These are phyloP conservation scores for Melipona bicolor DNA, from an alignment of 2,888 invertebrate species.

Conservation along the genomic window DNA sequence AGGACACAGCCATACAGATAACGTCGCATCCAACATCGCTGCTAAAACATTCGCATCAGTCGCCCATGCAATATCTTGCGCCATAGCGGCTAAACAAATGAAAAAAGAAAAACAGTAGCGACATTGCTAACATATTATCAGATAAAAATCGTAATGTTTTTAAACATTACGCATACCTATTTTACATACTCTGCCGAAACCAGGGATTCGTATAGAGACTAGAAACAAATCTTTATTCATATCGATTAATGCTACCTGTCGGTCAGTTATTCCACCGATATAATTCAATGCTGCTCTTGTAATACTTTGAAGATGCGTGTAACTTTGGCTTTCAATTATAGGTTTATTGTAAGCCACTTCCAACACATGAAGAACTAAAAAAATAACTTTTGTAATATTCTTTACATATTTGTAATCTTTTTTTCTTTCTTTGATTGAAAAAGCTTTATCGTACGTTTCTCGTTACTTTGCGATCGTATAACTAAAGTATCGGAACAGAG, in stretches of 20 bases:
- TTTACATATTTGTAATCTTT: too few species aligned
- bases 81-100: conserved; percentile 86
- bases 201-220: conserved; percentile 88
- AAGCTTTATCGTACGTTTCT: conserved; percentile 87
- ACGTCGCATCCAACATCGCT: conserved; percentile 91
- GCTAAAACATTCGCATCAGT: conserved; percentile 91
- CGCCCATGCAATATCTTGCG: conserved; percentile 89
- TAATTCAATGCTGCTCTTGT: conserved; percentile 93
- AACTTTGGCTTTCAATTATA: conserved; percentile 90
- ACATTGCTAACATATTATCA: too few species aligned
- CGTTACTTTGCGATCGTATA: conserved; percentile 93
- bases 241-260: conserved; percentile 95
- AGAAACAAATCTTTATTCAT: conserved; percentile 95
- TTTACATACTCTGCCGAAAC: conserved; percentile 81
- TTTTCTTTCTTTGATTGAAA: background rate
- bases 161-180: conserved; percentile 74
- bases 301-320: conserved; percentile 92
- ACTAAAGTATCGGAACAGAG: conserved; percentile 95
- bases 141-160: background rate
- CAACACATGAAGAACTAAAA: conserved; percentile 91
- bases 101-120: background rate
- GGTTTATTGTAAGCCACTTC: conserved; percentile 92
- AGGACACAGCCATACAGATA: conserved; percentile 92
- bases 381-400: background rate
- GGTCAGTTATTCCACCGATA: conserved; percentile 91